Base-by-base conservation (phyloP, 2,888 invertebrate genomes). In the Xestia rhomboidea region DNA sequence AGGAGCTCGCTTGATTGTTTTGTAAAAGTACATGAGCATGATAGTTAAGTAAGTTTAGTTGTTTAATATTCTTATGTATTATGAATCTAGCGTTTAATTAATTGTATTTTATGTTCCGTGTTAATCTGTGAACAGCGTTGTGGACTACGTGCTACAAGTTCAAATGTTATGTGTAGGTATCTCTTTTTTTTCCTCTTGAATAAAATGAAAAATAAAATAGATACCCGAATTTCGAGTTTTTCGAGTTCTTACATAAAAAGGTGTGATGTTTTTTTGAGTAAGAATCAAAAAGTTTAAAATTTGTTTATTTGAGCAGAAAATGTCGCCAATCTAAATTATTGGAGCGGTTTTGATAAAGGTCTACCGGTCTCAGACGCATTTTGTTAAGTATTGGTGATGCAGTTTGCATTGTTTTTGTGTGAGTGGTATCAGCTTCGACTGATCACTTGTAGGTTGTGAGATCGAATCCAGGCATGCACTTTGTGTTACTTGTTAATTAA, bases 331-430 rank as follows among this genome's bases (percentile, higher is more conserved):
- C 21, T n/a, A 41, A 67, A 62, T 62, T 30, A 64, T 15, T n/a
- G 15, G 7, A 41, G 77, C 57, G 57, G 69, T 76, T 76, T 69
- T 41, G 64, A 66, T 76, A 76, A 64, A 77, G 41, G 57, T 49
- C 21, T 49, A 41, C 13, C 21, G 15, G 54, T 64, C 27, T 30
- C n/a, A 27, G 7, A 62, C 8, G 34, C 13, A 63, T 57, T 69
- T 41, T 8, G 5, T n/a, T n/a, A 11, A 0, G 1, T n/a, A 4
- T 41, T 38, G n/a, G 8, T 41, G 15, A 15, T n/a, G 38, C 13
- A 41, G 24, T 63, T 63, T 18, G 18, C 30, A 30, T 60, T 60
- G 18, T 27, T 57, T 57, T 57, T 54, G n/a, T 13, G n/a, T 13
- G n/a, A 54, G 13, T 54, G 51, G 3, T 13, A 1, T n/a, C n/a